A percentile compares a stretch with the other conserved stretches of the same genome.
Conservation (phyloP, 2,797 vertebrate genomes). For the Cetoscarus ocellatus region DNA sequence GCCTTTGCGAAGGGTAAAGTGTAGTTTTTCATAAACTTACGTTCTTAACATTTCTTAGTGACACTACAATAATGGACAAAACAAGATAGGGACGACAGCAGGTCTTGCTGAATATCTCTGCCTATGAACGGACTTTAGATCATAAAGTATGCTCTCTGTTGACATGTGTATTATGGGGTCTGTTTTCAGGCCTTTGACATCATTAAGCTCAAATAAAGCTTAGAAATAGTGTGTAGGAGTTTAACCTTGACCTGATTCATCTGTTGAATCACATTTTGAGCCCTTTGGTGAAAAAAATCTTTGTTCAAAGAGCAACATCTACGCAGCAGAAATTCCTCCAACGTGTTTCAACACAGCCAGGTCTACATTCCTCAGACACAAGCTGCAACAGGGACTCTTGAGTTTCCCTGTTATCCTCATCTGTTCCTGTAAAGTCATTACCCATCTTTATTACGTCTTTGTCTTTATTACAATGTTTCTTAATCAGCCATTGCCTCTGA, state of each 20-base stretch:
- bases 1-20: too few species aligned
- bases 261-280: conserved; percentile 12
- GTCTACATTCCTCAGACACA: conserved; percentile 72
- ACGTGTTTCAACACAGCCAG: conserved; percentile 65
- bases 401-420: conserved; percentile 1
- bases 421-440: background rate
- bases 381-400: conserved; percentile 61
- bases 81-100: too few species aligned
- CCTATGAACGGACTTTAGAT: too few species aligned
- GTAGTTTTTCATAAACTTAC: too few species aligned
- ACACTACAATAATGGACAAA: too few species aligned
- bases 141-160: too few species aligned
- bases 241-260: conserved; percentile 10
- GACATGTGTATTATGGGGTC: background rate
- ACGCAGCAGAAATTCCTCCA: conserved; percentile 5
- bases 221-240: background rate
- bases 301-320: conserved; percentile 19
- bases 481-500: conserved; percentile 10
- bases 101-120: too few species aligned
- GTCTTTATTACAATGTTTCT: conserved; percentile 6
- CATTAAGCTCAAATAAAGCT: conserved; percentile 42
- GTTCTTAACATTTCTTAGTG: too few species aligned
- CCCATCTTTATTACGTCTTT: background rate
- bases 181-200: background rate
- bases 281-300: conserved; percentile 1